A percentile compares a stretch with the other conserved stretches of the same genome.
Conservation (phyloP, 2,113 vertebrate species). For the Verasper variegatus region DNA sequence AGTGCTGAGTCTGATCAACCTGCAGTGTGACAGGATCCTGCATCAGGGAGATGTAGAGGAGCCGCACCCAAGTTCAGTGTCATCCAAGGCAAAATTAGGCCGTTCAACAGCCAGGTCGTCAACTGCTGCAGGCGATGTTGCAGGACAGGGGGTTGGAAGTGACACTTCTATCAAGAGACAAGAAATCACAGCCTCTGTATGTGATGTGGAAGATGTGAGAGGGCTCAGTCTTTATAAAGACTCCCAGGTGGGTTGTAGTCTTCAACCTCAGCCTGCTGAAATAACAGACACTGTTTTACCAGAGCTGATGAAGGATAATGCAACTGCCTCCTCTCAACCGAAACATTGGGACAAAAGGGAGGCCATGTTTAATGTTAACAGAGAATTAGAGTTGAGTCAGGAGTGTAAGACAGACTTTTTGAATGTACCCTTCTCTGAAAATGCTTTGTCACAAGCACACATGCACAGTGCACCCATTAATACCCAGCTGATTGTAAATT, state of each 20-base stretch:
- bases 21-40: slow-evolving; percentile 79
- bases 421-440: neutral
- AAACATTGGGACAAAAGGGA: neutral
- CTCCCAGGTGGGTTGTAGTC: neutral
- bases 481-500: slow-evolving; percentile 16
- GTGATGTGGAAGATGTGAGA: neutral
- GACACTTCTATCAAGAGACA: slow-evolving; percentile 8
- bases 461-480: neutral
- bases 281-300: neutral
- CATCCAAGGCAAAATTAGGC: neutral
- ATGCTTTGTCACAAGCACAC: slow-evolving; percentile 6
- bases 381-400: neutral
- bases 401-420: neutral
- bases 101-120: neutral
- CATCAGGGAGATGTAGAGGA: slow-evolving; percentile 46
- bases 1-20: slow-evolving; percentile 82
- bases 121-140: neutral
- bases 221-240: neutral
- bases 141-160: neutral
- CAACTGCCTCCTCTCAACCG: neutral
- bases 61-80: neutral
- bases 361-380: slow-evolving; percentile 1
- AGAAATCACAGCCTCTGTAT: neutral
- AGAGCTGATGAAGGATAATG: slow-evolving; percentile 3
- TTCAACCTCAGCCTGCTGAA: slow-evolving; percentile 10